phyloP scores from a whole-genome alignment of 2,797 vertebrate species.

The Acrossocheilus wenchowensis region DNA sequence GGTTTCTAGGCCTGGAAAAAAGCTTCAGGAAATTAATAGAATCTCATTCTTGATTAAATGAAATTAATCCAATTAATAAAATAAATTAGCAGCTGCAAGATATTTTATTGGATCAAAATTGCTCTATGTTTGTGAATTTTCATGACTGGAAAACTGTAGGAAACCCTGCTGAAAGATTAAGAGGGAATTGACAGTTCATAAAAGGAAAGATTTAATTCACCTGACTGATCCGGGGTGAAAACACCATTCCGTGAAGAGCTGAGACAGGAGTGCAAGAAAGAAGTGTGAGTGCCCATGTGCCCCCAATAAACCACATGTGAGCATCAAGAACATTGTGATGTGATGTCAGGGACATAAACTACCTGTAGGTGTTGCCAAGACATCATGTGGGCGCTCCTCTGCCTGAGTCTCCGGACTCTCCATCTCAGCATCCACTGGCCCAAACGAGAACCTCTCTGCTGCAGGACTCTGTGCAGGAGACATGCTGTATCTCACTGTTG shows the following conservation, averaged over 20 bases:
- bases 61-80: too few species aligned
- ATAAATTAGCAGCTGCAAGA: too few species aligned
- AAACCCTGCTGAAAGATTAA: neutral
- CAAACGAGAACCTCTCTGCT: constrained; percentile 65
- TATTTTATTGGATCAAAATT: neutral
- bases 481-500: constrained; percentile 66
- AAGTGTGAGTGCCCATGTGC: constrained; percentile 36
- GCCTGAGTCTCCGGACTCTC: constrained; percentile 70
- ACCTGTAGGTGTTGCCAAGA: constrained; percentile 56
- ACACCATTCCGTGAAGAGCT: constrained; percentile 64
- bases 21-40: too few species aligned
- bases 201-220: constrained; percentile 60
- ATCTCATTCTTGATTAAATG: too few species aligned
- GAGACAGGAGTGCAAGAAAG: constrained; percentile 59
- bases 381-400: constrained; percentile 55
- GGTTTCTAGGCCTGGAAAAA: neutral
- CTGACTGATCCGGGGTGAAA: constrained; percentile 68
- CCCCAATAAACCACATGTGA: constrained; percentile 29
- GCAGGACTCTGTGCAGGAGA: constrained; percentile 58
- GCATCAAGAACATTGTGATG: neutral
- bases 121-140: neutral
- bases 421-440: constrained; percentile 72
- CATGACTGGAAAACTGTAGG: neutral
- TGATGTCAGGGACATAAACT: neutral
- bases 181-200: constrained; percentile 4